phyloP scores from a whole-genome alignment of 2,113 vertebrate species.

The Corythaeola cristata region DNA sequence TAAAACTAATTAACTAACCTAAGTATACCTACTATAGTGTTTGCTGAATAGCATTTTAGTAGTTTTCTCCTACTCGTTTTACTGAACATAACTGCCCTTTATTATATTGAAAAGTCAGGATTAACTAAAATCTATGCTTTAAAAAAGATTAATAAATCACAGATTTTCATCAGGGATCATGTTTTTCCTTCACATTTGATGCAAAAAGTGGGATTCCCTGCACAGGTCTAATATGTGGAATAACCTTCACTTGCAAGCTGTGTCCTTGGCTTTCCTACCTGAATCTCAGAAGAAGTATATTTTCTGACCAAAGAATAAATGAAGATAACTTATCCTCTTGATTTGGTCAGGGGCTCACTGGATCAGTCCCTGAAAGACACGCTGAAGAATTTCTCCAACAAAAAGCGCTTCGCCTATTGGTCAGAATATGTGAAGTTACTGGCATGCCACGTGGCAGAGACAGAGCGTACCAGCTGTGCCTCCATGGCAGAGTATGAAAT shows the following conservation, averaged over 20 bases:
- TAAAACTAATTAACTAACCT: background rate
- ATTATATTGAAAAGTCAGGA: background rate
- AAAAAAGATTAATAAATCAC: background rate
- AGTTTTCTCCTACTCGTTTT: background rate
- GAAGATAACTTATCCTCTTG: constrained; percentile 38
- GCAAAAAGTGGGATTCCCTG: constrained; percentile 20
- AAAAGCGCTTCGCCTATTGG: constrained; percentile 94
- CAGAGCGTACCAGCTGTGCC: constrained; percentile 82
- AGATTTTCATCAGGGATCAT: background rate
- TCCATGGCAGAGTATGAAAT: constrained; percentile 87
- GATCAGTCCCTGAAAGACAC: constrained; percentile 90
- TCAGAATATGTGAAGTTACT: constrained; percentile 90
- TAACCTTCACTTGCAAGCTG: constrained; percentile 7
- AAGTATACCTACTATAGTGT: background rate
- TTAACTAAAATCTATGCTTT: background rate
- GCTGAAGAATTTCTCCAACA: constrained; percentile 85
- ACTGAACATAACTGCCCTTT: background rate
- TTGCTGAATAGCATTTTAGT: background rate
- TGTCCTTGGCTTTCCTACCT: background rate
- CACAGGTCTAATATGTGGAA: background rate
- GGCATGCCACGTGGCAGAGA: constrained; percentile 84
- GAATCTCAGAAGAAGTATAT: background rate
- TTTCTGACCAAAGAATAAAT: background rate
- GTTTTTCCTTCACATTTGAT: background rate
- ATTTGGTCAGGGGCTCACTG: constrained; percentile 83